These are phyloP conservation scores for Pseudochaenichthys georgianus DNA, from an alignment of 2,797 vertebrate genomes.

Conservation along the genomic window DNA sequence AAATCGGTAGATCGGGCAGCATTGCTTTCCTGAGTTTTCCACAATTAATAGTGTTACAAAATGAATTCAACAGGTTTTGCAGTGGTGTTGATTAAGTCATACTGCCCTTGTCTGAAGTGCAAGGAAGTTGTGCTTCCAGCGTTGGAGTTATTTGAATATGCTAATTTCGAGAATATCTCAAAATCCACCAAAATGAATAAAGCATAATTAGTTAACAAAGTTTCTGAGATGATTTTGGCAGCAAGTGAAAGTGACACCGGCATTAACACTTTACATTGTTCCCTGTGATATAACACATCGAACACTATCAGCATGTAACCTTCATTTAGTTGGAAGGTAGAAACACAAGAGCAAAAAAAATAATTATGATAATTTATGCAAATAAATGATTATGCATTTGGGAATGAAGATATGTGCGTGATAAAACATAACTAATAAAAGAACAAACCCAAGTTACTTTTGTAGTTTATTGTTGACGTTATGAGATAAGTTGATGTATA, in stretches of 20 bases:
- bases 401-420: neutral
- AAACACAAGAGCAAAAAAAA: neutral
- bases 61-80: slow-evolving; percentile 25
- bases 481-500: neutral
- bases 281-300: neutral
- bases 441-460: neutral
- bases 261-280: slow-evolving; percentile 1
- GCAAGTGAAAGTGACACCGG: neutral
- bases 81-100: slow-evolving; percentile 40
- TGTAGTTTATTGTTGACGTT: neutral
- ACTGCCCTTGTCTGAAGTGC: slow-evolving; percentile 3
- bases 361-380: neutral
- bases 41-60: slow-evolving; percentile 12
- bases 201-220: slow-evolving; percentile 21
- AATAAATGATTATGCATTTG: neutral
- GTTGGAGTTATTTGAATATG: slow-evolving; percentile 15
- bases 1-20: slow-evolving; percentile 9
- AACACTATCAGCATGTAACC: neutral
- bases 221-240: neutral
- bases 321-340: neutral
- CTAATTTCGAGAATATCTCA: slow-evolving; percentile 12
- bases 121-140: slow-evolving; percentile 4
- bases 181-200: slow-evolving; percentile 16
- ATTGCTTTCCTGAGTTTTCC: slow-evolving; percentile 9
- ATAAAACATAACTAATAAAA: neutral